Base-by-base conservation (phyloP, 2,113 vertebrate genomes). In the Oryctolagus cuniculus region DNA sequence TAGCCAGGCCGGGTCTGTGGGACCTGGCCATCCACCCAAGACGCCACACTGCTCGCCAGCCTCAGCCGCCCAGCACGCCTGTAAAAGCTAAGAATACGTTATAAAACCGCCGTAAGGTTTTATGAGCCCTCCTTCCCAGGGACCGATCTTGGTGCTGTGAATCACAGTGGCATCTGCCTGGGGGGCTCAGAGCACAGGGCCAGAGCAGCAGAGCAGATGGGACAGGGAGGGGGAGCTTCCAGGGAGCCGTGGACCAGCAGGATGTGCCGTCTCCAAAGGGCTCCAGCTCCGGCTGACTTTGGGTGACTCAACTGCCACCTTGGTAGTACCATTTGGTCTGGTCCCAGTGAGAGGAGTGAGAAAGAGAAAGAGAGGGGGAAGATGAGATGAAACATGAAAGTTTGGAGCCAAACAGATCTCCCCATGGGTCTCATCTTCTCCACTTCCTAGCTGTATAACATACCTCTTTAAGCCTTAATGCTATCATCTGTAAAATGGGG, bases 101-200 rank as follows among this genome's bases (percentile, higher is more conserved):
- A 98, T 98, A 97, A 98, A 98, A 95, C 94, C 27, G n/a, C 96
- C 7, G 0, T 81, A 96, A 95, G 97, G 74, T 74, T 97, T 95
- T 97, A 93, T 84, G 96, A 96, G 96, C 96, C 89, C 3, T 0
- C 95, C 95, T 5, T 27, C 90, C 97, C 73, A 36, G 96, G 90
- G 97, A 93, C 87, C 53, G 13, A 93, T 96, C 87, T 87, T 0
- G 64, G 84, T 96, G 92, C 94, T 58, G 89, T n/a, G 0, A 97
- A 82, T 94, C 89, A 3, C 67, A 74, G 27, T n/a, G 0, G 78
- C 11, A 7, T 95, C 15, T 31, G 77, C 34, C 88, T 22, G 13
- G 27, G 2, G 94, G 0, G 6, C 83, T 85, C 80, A 0, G 34
- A 53, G 83, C 10, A 4, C 29, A 10, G 82, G 90, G 51, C 78